Evolutionary conservation across 2,888 invertebrate genomes (phyloP).

Genomic region (Thelaira solivaga): DNA sequence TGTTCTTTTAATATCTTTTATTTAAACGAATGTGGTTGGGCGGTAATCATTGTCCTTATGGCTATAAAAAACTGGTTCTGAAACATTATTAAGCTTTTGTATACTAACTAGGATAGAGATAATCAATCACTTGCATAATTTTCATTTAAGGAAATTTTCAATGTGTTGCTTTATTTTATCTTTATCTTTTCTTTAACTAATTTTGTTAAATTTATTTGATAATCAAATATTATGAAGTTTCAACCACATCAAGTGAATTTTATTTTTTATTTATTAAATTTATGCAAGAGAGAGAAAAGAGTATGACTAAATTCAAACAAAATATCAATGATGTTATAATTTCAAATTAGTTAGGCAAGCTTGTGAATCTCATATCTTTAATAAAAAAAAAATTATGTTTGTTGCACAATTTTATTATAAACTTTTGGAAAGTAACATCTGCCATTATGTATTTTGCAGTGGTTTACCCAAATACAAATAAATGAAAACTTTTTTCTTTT

Average conservation of each 20-base stretch:
- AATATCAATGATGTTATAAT: conserved; percentile 27
- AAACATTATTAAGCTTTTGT: too few relatives aligned
- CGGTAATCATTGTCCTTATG: too few relatives aligned
- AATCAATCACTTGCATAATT: conserved; percentile 47
- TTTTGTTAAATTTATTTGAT: conserved; percentile 36
- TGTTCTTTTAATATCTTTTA: too few relatives aligned
- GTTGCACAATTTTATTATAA: conserved; percentile 22
- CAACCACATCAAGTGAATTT: conserved; percentile 10
- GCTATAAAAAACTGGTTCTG: too few relatives aligned
- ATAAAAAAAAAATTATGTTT: too few relatives aligned
- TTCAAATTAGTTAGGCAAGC: conserved; percentile 19
- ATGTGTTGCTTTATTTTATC: conserved; percentile 13
- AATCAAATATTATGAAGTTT: conserved; percentile 30
- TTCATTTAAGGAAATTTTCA: conserved; percentile 14
- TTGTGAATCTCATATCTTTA: not conserved
- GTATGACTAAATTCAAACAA: too few relatives aligned
- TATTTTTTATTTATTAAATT: too few relatives aligned
- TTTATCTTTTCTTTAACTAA: conserved; percentile 2
- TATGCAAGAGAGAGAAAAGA: too few relatives aligned
- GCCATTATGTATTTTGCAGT: not conserved
- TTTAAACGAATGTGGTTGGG: too few relatives aligned
- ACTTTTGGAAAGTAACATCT: conserved; percentile 26
- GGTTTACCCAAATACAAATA: not conserved
- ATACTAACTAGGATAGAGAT: not conserved
- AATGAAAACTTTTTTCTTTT: conserved; percentile 4